Conservation (phyloP, 2,797 vertebrate genomes). For the Pseudochromis fuscus region DNA sequence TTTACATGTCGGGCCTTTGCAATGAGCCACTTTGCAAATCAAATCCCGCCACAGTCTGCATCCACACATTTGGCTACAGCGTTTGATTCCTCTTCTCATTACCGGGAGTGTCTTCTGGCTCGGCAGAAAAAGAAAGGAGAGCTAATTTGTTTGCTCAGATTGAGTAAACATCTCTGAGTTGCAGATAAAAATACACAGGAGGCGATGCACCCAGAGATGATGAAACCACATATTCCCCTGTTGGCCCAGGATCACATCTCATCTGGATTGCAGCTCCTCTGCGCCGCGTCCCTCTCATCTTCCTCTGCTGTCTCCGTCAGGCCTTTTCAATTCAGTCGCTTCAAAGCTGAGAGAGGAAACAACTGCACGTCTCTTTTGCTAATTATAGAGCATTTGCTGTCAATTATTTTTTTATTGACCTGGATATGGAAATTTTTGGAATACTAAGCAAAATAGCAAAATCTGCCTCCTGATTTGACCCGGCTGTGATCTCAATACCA, state of each 20-base stretch:
- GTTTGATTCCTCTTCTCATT: slow-evolving; percentile 65
- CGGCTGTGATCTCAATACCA: slow-evolving; percentile 37
- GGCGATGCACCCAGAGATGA: slow-evolving; percentile 62
- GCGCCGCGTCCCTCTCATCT: slow-evolving; percentile 62
- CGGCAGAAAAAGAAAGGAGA: slow-evolving; percentile 36
- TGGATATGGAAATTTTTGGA: slow-evolving; percentile 35
- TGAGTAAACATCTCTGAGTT: slow-evolving; percentile 74
- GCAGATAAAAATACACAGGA: slow-evolving; percentile 70
- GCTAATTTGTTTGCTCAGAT: slow-evolving; percentile 75
- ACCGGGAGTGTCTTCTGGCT: slow-evolving; percentile 54
- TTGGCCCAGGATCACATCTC: slow-evolving; percentile 70
- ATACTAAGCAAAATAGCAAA: slow-evolving; percentile 13
- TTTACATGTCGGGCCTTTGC: slow-evolving; percentile 72
- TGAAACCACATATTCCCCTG: slow-evolving; percentile 70
- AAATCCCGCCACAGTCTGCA: slow-evolving; percentile 60
- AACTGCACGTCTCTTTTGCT: slow-evolving; percentile 46
- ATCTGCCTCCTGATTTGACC: slow-evolving; percentile 28
- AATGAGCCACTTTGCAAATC: slow-evolving; percentile 77
- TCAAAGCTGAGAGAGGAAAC: slow-evolving; percentile 54
- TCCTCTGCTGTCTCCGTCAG: slow-evolving; percentile 46
- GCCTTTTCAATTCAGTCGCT: slow-evolving; percentile 52
- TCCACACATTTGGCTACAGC: slow-evolving; percentile 62
- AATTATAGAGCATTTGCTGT: slow-evolving; percentile 69
- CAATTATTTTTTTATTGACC: slow-evolving; percentile 52
- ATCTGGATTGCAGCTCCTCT: slow-evolving; percentile 64